Conservation (phyloP, 1,140 invertebrate genomes). For the Tribolium madens region DNA sequence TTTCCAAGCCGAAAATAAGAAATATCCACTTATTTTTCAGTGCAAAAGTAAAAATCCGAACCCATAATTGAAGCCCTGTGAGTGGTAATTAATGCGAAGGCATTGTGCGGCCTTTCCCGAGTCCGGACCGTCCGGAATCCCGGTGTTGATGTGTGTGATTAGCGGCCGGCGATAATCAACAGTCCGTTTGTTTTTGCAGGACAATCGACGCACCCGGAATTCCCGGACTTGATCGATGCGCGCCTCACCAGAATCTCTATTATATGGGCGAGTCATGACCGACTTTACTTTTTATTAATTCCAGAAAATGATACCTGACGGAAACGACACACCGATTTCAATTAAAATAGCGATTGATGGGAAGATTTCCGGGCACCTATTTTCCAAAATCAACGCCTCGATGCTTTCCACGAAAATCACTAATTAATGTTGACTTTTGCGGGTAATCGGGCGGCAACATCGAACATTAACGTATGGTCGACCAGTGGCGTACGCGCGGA, state of each 20-base stretch:
- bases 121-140: background rate
- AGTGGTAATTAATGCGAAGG: constrained; percentile 5
- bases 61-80: background rate
- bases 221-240: background rate
- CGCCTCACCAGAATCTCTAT: background rate
- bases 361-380: background rate
- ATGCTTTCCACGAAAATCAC: background rate
- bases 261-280: background rate
- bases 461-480: constrained; percentile 7
- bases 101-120: background rate
- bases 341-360: background rate
- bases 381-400: background rate
- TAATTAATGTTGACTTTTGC: constrained; percentile 9
- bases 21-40: background rate
- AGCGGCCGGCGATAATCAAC: constrained; percentile 3
- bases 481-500: background rate
- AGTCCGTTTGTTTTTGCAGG: constrained; percentile 2
- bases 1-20: constrained; percentile 19
- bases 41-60: constrained; percentile 2
- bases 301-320: background rate
- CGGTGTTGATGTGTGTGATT: constrained; percentile 1
- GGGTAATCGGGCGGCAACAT: background rate
- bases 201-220: background rate
- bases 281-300: constrained; percentile 9
- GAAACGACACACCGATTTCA: constrained; percentile 14